These are phyloP conservation scores for Otolemur garnettii DNA, from an alignment of 2,113 vertebrate genomes.

Conservation along the genomic window DNA sequence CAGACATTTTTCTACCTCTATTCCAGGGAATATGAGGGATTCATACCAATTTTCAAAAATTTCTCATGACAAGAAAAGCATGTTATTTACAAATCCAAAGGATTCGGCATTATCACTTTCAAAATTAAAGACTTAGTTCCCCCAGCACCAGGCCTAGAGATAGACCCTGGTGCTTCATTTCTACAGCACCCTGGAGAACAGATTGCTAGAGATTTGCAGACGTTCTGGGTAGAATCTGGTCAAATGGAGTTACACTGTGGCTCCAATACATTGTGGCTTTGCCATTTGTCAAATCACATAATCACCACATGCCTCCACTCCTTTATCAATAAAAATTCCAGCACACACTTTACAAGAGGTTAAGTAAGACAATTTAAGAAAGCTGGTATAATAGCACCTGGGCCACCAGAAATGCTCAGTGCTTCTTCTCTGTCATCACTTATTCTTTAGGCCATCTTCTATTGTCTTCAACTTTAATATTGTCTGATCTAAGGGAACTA, in stretches of 20 bases:
- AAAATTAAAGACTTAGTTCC: not conserved
- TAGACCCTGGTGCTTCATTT: not conserved
- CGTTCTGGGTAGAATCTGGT: not conserved
- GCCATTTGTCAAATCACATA: not conserved
- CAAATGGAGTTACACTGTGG: not conserved
- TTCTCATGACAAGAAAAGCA: not conserved
- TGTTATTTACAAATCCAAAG: not conserved
- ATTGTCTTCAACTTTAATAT: not conserved
- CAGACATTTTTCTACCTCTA: not conserved
- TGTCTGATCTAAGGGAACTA: not conserved
- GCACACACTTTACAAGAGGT: not conserved
- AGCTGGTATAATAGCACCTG: not conserved
- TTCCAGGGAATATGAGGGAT: not conserved
- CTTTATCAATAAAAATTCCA: not conserved
- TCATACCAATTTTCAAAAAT: not conserved
- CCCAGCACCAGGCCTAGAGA: not conserved
- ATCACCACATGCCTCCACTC: too few relatives aligned
- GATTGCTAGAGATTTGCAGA: not conserved
- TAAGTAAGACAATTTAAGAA: not conserved
- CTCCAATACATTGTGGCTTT: not conserved
- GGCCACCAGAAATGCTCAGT: not conserved
- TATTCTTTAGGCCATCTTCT: not conserved
- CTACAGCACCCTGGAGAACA: not conserved
- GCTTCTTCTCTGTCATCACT: not conserved
- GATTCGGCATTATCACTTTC: not conserved